These are phyloP conservation scores for Leptoclinus maculatus DNA, from an alignment of 2,797 vertebrate genomes.

Conservation along the genomic window DNA sequence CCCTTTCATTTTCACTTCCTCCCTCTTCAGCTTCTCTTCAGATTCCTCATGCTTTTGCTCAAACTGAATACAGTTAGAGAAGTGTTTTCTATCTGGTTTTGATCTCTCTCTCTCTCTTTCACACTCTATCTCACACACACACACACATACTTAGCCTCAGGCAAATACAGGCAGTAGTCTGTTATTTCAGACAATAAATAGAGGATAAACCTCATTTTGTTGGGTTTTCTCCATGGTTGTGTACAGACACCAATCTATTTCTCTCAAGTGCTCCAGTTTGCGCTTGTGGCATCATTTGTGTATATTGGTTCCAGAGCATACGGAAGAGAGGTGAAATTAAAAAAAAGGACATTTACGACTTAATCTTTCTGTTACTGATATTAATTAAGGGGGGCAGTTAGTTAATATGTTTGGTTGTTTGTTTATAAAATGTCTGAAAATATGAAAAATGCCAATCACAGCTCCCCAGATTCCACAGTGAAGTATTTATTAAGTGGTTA, in stretches of 20 bases:
- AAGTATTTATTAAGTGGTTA: not conserved
- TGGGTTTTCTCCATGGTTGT: slow-evolving; percentile 27
- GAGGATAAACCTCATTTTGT: slow-evolving; percentile 40
- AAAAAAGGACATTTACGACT: not conserved
- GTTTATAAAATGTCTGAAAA: not conserved
- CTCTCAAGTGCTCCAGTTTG: slow-evolving; percentile 15
- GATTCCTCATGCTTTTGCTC: slow-evolving; percentile 7
- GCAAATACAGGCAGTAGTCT: slow-evolving; percentile 34
- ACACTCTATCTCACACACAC: slow-evolving; percentile 18
- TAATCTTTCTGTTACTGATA: not conserved
- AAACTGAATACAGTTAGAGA: slow-evolving; percentile 15
- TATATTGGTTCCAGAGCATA: not conserved
- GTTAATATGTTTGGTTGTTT: not conserved
- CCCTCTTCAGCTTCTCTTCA: slow-evolving; percentile 18
- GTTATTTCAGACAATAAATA: slow-evolving; percentile 41
- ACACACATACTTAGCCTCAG: slow-evolving; percentile 8
- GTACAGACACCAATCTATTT: slow-evolving; percentile 18
- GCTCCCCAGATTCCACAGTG: not conserved
- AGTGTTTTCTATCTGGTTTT: slow-evolving; percentile 12
- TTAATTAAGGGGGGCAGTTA: not conserved
- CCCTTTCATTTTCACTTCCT: slow-evolving; percentile 37
- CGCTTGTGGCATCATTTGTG: not conserved
- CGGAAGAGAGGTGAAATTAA: not conserved
- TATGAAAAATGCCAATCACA: not conserved
- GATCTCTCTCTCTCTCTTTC: slow-evolving; percentile 13